Evolutionary conservation across 2,113 vertebrate species (phyloP), one percentile per base, ranked within the genome.

Genomic region (Gallinago media): DNA sequence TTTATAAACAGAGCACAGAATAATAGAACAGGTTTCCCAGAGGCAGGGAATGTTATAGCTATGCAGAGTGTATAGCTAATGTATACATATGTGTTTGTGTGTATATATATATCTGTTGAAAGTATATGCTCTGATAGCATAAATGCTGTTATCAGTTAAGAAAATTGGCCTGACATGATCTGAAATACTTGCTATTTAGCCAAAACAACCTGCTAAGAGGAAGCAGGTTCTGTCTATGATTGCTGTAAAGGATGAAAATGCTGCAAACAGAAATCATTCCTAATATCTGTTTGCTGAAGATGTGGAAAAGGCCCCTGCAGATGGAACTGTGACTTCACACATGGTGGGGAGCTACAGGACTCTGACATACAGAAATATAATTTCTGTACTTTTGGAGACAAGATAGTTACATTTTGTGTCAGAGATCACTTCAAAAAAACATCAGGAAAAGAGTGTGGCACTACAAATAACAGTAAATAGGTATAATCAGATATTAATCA

Each of bases 21-120:
- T 49, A 66, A n/a, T 3, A 80, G 61, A 65, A 59, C n/a, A 76
- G 20, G 15, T 32, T 82, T 82, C 23, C 22, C 49, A 89, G 44
- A 85, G 14, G 38, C 12, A 59, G 16, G 46, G 11, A 56, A 38
- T 36, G 12, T 34, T 71, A 12, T 23, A 52, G 55, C 15, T 58
- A 32, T n/a, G 12, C 23, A 76, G 38, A 72, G 71, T 19, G 15
- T 46, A 55, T 15, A 72, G 49, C 32, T 66, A 34, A 23, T 31
- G 36, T 11, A 46, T 22, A 13, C 18, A 31, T n/a, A 3, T 14
- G 5, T 9, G 8, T 40, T 6, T 23, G 1, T 55, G 2, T n/a
- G 8, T 62, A n/a, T 67, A 38, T 61, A 7, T 40, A 2, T 59
- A 7, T 52, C 5, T 74, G 22, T 54, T 70, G 22, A 49, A 78